A percentile compares a stretch with the other conserved stretches of the same genome.
Evolutionary conservation across 2,797 vertebrate species (phyloP).

Genomic region (Melanotaenia nigrans): DNA sequence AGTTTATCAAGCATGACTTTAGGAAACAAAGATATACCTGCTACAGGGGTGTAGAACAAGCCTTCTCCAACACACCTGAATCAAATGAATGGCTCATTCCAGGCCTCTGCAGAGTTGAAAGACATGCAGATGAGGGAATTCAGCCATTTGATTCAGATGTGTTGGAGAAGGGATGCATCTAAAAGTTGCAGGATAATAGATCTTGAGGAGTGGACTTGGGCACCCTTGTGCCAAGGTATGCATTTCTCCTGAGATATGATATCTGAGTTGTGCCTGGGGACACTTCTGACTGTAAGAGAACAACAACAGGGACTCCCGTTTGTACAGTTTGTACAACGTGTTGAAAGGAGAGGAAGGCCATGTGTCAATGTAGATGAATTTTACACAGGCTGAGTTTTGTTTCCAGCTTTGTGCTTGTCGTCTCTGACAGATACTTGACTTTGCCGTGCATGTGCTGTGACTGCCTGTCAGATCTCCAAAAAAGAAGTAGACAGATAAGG

Average conservation of each 20-base stretch:
- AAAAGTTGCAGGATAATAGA: too few species aligned
- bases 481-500: slow-evolving; percentile 47
- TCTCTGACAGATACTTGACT: slow-evolving; percentile 48
- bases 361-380: slow-evolving; percentile 42
- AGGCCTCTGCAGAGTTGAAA: too few species aligned
- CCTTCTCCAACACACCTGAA: too few species aligned
- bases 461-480: slow-evolving; percentile 55
- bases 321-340: slow-evolving; percentile 30
- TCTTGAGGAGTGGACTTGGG: too few species aligned
- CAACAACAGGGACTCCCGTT: slow-evolving; percentile 31
- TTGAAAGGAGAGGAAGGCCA: slow-evolving; percentile 62
- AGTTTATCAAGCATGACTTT: slow-evolving; percentile 45
- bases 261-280: slow-evolving; percentile 29
- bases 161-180: too few species aligned
- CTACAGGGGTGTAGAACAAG: neutral
- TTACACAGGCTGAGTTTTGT: slow-evolving; percentile 37
- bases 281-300: slow-evolving; percentile 12
- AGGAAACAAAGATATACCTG: slow-evolving; percentile 59
- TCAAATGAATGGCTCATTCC: too few species aligned
- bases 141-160: too few species aligned
- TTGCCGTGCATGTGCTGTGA: slow-evolving; percentile 46
- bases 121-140: too few species aligned
- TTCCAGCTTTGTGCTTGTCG: slow-evolving; percentile 35
- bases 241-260: slow-evolving; percentile 44
- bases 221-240: slow-evolving; percentile 45